Percentiles rank a stretch among this genome's conserved stretches.
Conservation (phyloP, 1,140 invertebrate species). For the Heterodera schachtii region DNA sequence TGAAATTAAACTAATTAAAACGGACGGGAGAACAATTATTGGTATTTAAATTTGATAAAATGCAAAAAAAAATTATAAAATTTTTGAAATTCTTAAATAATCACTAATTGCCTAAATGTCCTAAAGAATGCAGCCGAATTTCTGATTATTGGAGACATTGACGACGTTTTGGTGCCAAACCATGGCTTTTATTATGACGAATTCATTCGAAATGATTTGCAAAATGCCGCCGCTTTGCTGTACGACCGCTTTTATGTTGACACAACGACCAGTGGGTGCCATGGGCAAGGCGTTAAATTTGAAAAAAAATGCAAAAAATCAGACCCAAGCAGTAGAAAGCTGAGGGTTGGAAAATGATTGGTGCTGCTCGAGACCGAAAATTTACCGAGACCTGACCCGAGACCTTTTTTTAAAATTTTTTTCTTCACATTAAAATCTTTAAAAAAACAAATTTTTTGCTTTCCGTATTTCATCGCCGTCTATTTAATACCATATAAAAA, state of each 20-base stretch:
- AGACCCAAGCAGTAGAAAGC: neutral
- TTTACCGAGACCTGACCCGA: too few relatives aligned
- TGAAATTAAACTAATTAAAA: neutral
- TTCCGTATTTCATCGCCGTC: too few relatives aligned
- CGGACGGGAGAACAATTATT: too few relatives aligned
- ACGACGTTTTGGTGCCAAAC: constrained; percentile 53
- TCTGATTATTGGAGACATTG: constrained; percentile 51
- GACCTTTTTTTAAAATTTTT: too few relatives aligned
- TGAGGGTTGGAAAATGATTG: too few relatives aligned
- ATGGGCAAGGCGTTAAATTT: too few relatives aligned
- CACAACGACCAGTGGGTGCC: neutral
- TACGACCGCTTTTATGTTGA: neutral
- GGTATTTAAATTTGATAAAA: too few relatives aligned
- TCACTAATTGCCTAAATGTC: constrained; percentile 19
- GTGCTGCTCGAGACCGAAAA: too few relatives aligned
- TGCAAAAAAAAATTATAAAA: constrained; percentile 17
- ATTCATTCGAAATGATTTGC: neutral
- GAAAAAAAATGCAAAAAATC: neutral
- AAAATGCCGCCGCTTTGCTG: neutral
- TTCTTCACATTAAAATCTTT: too few relatives aligned
- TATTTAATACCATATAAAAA: too few relatives aligned
- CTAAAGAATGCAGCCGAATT: constrained; percentile 42
- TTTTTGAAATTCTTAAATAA: neutral
- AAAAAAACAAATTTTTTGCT: too few relatives aligned
- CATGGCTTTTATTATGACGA: constrained; percentile 34